phyloP scores from a whole-genome alignment of 2,888 invertebrate species.

The Slavum lentiscoides region DNA sequence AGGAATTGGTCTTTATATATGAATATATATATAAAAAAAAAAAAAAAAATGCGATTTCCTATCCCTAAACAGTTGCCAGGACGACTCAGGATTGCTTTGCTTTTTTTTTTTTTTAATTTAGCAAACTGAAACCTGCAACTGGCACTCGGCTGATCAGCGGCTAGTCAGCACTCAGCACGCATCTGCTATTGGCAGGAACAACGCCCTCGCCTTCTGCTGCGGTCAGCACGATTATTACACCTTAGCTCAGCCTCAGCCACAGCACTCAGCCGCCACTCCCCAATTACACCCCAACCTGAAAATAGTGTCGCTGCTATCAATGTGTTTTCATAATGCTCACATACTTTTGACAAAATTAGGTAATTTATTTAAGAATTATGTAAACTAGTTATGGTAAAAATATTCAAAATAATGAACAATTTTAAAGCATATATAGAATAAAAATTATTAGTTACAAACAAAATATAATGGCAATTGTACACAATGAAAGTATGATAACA shows the following conservation, averaged over 20 bases:
- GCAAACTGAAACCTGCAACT: conserved; percentile 53
- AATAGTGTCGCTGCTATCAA: conserved; percentile 52
- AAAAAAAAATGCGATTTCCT: conserved; percentile 38
- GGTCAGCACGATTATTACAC: conserved; percentile 51
- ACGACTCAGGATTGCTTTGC: conserved; percentile 42
- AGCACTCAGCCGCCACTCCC: conserved; percentile 51
- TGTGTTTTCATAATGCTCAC: conserved; percentile 44
- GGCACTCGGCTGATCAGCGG: conserved; percentile 52
- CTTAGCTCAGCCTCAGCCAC: conserved; percentile 52
- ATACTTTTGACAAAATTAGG: conserved; percentile 26
- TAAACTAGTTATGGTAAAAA: not conserved
- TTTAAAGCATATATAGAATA: not conserved
- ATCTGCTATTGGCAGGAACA: conserved; percentile 53
- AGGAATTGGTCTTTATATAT: not conserved
- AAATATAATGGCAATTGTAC: not conserved
- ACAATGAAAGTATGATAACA: conserved; percentile 1
- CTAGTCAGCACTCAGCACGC: conserved; percentile 53
- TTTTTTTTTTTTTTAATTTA: conserved; percentile 42
- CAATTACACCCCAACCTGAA: conserved; percentile 53
- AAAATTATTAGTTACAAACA: not conserved
- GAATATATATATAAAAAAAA: not conserved
- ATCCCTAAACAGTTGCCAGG: conserved; percentile 41
- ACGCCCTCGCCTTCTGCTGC: conserved; percentile 54
- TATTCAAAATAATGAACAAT: not conserved
- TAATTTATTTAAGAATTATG: not conserved